These are phyloP conservation scores for Scaptomyza polygonia DNA, from an alignment of 2,888 invertebrate species.

Conservation along the genomic window DNA sequence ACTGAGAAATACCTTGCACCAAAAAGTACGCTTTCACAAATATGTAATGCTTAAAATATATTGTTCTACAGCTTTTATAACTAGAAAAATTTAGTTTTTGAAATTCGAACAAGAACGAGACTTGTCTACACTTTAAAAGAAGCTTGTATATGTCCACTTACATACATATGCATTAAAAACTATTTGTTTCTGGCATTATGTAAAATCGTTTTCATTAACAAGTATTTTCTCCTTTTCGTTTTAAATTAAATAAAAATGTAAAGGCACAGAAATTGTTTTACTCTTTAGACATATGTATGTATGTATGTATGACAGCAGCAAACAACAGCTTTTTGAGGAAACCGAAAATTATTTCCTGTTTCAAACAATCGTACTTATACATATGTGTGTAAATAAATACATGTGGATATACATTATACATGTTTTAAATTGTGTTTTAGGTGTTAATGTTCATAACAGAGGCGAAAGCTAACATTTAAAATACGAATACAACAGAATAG, in stretches of 20 bases:
- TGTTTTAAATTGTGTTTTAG: neutral
- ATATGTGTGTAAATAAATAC: neutral
- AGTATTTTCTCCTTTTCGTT: neutral
- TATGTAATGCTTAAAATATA: neutral
- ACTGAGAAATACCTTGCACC: neutral
- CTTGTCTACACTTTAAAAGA: too few species aligned
- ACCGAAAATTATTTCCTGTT: conserved; percentile 70
- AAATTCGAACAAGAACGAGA: neutral
- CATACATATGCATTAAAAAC: too few species aligned
- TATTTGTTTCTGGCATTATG: neutral
- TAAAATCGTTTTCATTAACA: neutral
- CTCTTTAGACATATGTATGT: neutral
- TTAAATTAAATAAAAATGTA: too few species aligned
- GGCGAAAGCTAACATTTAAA: conserved; percentile 5
- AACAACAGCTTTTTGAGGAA: conserved; percentile 49
- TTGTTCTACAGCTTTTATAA: neutral
- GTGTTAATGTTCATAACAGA: conserved; percentile 6
- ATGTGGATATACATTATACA: too few species aligned
- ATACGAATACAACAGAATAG: neutral
- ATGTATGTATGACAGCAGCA: conserved; percentile 16
- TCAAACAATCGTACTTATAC: conserved; percentile 14
- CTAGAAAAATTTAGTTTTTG: neutral
- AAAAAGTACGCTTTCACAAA: neutral
- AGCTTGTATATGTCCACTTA: too few species aligned
- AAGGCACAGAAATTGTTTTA: too few species aligned